Evolutionary conservation across 2,888 invertebrate species (phyloP).

Genomic region (Aethes cnicana): DNA sequence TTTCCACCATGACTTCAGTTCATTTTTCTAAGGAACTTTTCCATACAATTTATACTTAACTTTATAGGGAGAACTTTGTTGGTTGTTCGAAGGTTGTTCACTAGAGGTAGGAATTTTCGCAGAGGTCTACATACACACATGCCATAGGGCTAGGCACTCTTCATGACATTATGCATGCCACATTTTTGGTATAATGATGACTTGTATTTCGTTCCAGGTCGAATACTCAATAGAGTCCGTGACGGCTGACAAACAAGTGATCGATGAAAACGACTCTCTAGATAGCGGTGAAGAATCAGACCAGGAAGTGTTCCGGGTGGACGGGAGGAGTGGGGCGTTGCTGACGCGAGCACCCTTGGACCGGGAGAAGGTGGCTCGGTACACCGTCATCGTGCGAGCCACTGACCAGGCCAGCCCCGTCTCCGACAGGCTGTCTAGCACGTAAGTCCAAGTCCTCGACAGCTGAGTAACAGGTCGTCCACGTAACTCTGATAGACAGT

Average conservation of each 20-base stretch:
- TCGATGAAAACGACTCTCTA: slow-evolving; percentile 60
- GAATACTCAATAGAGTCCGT: slow-evolving; percentile 90
- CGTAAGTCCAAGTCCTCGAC: slow-evolving; percentile 67
- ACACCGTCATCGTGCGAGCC: slow-evolving; percentile 92
- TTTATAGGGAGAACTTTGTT: no score
- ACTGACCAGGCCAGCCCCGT: slow-evolving; percentile 92
- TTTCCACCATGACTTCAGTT: no score
- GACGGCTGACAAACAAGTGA: slow-evolving; percentile 72
- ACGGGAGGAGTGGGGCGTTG: slow-evolving; percentile 92
- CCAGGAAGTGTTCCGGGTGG: slow-evolving; percentile 91
- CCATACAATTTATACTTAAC: no score
- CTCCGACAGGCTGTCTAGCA: slow-evolving; percentile 90
- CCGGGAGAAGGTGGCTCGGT: slow-evolving; percentile 92
- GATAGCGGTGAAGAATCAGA: slow-evolving; percentile 66
- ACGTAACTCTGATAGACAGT: no score
- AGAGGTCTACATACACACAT: no score
- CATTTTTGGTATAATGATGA: no score
- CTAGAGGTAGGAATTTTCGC: no score
- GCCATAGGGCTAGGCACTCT: no score
- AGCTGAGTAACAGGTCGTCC: no score
- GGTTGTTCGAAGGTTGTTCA: no score
- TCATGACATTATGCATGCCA: no score
- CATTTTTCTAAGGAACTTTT: no score
- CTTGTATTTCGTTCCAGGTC: slow-evolving; percentile 70
- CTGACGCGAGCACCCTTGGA: slow-evolving; percentile 91